Percentiles rank a stretch among this genome's conserved stretches.
phyloP scores from a whole-genome alignment of 2,797 vertebrate genomes.

The Champsocephalus gunnari region DNA sequence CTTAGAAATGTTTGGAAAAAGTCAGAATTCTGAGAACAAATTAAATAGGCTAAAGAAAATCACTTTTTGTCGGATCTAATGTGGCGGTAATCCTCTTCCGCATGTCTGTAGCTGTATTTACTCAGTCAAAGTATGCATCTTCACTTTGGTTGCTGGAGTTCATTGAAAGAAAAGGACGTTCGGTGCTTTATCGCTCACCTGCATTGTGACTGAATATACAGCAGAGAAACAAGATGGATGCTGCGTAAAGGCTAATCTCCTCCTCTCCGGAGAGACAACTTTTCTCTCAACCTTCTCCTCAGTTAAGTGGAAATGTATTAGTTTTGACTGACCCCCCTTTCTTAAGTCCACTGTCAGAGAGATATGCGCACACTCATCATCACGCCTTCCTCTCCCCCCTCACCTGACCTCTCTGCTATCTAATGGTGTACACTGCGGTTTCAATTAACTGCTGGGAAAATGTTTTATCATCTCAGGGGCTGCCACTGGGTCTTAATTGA shows the following conservation, averaged over 20 bases:
- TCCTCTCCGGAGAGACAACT: slow-evolving; percentile 28
- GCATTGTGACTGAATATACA: slow-evolving; percentile 29
- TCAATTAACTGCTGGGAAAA: slow-evolving; percentile 56
- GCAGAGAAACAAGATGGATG: slow-evolving; percentile 4
- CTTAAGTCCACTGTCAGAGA: neutral
- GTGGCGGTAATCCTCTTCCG: too few species aligned
- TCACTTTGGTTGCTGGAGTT: slow-evolving; percentile 2
- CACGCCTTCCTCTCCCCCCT: neutral
- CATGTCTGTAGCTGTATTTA: neutral
- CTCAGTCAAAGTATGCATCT: neutral
- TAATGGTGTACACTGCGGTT: slow-evolving; percentile 57
- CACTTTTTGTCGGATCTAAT: too few species aligned
- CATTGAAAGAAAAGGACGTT: slow-evolving; percentile 39
- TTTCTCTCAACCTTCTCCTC: slow-evolving; percentile 20
- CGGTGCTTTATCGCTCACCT: slow-evolving; percentile 6
- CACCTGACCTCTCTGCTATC: slow-evolving; percentile 52
- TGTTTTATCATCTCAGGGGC: slow-evolving; percentile 51
- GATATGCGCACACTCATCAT: neutral
- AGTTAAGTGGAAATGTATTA: slow-evolving; percentile 11
- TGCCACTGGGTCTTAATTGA: slow-evolving; percentile 44
- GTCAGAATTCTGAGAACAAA: too few species aligned
- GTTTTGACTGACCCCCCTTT: neutral
- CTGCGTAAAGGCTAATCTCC: slow-evolving; percentile 43
- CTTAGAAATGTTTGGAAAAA: too few species aligned
- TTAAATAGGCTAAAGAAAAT: too few species aligned